phyloP scores from a whole-genome alignment of 53 echinoderm and acorn worm species.

The Zoroaster sp. region DNA sequence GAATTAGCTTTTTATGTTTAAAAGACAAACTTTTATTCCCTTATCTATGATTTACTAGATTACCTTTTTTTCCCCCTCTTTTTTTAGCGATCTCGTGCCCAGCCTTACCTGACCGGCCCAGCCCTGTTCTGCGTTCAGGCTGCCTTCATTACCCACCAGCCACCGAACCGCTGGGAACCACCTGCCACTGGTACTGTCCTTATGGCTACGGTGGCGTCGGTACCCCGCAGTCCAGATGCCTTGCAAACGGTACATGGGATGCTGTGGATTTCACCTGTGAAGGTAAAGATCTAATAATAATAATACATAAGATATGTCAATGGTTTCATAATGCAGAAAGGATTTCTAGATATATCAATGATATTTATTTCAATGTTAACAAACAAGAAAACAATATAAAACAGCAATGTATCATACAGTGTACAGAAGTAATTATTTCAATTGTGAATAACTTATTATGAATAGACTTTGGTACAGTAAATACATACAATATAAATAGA shows the following conservation, averaged over 20 bases:
- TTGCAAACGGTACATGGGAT: conserved; percentile 79
- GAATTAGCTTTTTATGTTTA: not conserved
- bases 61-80: too few relatives aligned
- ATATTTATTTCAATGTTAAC: too few relatives aligned
- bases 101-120: conserved; percentile 51
- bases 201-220: conserved; percentile 75
- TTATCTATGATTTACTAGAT: too few relatives aligned
- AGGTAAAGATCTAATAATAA: conserved; percentile 51
- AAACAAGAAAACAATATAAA: too few relatives aligned
- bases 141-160: conserved; percentile 59
- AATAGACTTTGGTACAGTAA: too few relatives aligned
- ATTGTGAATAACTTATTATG: too few relatives aligned
- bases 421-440: too few relatives aligned
- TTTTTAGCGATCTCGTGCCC: conserved; percentile 73
- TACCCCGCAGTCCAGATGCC: conserved; percentile 58
- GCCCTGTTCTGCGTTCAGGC: conserved; percentile 68
- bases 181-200: conserved; percentile 78
- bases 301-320: not conserved
- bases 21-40: too few relatives aligned
- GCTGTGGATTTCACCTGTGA: conserved; percentile 67
- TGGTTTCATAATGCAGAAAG: not conserved
- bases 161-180: conserved; percentile 67
- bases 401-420: too few relatives aligned
- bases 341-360: too few relatives aligned
- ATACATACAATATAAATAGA: too few relatives aligned